phyloP scores from a whole-genome alignment of 2,797 vertebrate species.

The Amphiprion clarkii region DNA sequence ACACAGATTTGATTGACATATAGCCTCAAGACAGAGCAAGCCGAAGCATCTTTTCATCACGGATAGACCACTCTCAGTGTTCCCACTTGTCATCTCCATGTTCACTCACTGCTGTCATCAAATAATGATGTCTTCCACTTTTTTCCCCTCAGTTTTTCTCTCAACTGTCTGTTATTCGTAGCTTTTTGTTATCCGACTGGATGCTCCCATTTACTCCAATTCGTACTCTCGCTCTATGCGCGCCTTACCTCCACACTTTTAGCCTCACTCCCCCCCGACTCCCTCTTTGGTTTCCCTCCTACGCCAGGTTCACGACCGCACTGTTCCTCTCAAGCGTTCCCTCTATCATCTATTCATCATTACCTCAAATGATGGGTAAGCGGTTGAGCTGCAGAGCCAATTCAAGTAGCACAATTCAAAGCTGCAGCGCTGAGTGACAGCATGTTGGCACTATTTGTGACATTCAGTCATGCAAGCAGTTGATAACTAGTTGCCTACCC shows the following conservation, averaged over 20 bases:
- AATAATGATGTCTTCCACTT: constrained; percentile 37
- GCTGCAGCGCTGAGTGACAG: constrained; percentile 48
- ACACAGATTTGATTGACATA: constrained; percentile 55
- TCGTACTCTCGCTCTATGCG: constrained; percentile 15
- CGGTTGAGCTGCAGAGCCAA: constrained; percentile 17
- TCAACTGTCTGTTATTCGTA: constrained; percentile 39
- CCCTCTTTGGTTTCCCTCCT: constrained; percentile 32
- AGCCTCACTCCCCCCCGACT: background rate
- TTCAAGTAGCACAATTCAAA: constrained; percentile 38
- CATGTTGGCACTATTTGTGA: constrained; percentile 45
- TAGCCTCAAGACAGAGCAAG: constrained; percentile 47
- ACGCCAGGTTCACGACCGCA: constrained; percentile 39
- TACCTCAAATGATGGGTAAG: constrained; percentile 36
- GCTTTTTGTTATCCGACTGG: constrained; percentile 54
- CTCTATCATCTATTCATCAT: constrained; percentile 52
- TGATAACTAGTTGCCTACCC: constrained; percentile 59
- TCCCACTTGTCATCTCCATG: constrained; percentile 31
- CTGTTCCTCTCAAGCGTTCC: constrained; percentile 34
- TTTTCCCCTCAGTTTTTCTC: constrained; percentile 24
- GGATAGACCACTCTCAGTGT: constrained; percentile 25
- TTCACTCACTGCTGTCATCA: constrained; percentile 32
- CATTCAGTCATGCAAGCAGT: constrained; percentile 48
- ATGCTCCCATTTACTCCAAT: constrained; percentile 55
- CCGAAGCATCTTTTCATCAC: constrained; percentile 39
- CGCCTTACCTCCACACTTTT: constrained; percentile 18